Conservation (phyloP, 2,888 invertebrate genomes). For the Dryomyza anilis region DNA sequence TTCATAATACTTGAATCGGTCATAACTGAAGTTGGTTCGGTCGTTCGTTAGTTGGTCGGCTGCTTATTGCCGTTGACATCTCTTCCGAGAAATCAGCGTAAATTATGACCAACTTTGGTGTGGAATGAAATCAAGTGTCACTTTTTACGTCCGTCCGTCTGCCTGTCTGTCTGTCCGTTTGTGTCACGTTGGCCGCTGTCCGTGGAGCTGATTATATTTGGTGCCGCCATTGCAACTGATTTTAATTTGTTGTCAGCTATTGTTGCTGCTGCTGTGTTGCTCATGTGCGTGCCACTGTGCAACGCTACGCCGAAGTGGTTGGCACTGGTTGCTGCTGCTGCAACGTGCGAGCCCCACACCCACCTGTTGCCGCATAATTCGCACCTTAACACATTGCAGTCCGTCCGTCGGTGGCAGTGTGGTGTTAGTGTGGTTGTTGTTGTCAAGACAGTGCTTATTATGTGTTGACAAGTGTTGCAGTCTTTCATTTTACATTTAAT, state of each 20-base stretch:
- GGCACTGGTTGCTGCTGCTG: neutral
- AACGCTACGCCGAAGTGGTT: too few relatives aligned
- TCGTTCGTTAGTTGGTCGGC: neutral
- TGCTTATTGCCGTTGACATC: slow-evolving; percentile 1
- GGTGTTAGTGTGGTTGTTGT: neutral
- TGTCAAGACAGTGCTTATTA: neutral
- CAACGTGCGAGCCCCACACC: neutral
- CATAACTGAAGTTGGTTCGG: slow-evolving; percentile 9
- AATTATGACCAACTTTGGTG: slow-evolving; percentile 18
- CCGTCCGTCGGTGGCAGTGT: too few relatives aligned
- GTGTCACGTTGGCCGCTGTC: too few relatives aligned
- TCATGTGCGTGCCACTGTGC: neutral
- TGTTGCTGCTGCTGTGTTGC: neutral
- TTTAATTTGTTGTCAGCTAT: neutral
- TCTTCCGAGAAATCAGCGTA: slow-evolving; percentile 17
- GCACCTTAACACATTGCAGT: neutral
- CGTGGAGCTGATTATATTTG: neutral
- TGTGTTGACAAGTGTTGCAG: neutral
- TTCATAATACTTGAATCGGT: neutral
- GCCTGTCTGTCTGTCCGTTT: neutral
- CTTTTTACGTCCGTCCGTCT: neutral
- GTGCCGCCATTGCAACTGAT: neutral
- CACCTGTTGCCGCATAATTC: neutral
- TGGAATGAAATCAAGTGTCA: neutral
- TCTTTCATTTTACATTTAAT: neutral